A percentile compares a stretch with the other conserved stretches of the same genome.
Conservation (phyloP, 2,113 vertebrate genomes). For the Mus pahari region DNA sequence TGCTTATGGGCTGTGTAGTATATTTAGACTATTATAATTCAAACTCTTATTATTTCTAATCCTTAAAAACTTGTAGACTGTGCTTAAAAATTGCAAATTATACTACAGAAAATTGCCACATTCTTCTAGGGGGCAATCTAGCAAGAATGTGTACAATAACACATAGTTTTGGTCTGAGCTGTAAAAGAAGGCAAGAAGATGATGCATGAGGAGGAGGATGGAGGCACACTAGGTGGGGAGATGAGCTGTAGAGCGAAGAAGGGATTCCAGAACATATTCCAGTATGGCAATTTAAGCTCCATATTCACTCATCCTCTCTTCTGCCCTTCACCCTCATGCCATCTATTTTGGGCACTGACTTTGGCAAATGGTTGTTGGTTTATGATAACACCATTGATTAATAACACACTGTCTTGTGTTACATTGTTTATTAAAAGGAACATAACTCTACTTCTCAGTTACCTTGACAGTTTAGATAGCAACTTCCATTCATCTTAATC, state of each 20-base stretch:
- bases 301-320: constrained; percentile 37
- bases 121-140: neutral
- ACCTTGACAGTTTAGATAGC: constrained; percentile 49
- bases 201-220: neutral
- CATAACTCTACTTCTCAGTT: constrained; percentile 20
- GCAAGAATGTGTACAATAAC: neutral
- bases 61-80: neutral
- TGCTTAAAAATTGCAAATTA: constrained; percentile 27
- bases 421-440: constrained; percentile 47
- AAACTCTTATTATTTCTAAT: neutral
- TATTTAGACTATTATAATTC: neutral
- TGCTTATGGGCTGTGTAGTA: neutral
- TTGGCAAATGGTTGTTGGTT: constrained; percentile 6
- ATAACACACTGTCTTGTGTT: constrained; percentile 49
- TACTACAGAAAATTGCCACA: neutral
- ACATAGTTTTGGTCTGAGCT: neutral
- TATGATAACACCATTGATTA: constrained; percentile 30
- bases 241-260: neutral
- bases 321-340: neutral
- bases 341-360: constrained; percentile 53
- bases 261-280: neutral
- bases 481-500: neutral
- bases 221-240: no score
- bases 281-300: neutral
- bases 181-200: neutral